A percentile compares a stretch with the other conserved stretches of the same genome.
phyloP scores from a whole-genome alignment of 2,888 invertebrate species.

The Xylota sylvarum region DNA sequence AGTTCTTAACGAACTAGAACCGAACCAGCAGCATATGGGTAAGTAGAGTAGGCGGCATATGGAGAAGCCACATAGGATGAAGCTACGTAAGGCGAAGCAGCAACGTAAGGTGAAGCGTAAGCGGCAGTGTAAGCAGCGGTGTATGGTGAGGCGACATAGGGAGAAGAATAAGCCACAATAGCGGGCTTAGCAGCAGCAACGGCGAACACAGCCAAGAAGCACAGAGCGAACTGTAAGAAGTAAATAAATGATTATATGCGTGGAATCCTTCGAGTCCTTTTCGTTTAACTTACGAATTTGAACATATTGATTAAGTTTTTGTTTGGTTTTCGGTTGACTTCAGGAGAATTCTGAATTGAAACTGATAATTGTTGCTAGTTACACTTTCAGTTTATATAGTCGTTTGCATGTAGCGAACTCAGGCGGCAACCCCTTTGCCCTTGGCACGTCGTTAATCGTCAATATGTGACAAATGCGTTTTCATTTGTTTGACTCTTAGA shows the following conservation, averaged over 20 bases:
- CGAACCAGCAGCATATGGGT: constrained; percentile 64
- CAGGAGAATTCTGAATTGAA: constrained; percentile 15
- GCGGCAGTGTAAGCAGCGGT: constrained; percentile 64
- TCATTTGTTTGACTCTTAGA: no score
- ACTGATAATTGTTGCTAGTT: constrained; percentile 22
- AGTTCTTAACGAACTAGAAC: constrained; percentile 61
- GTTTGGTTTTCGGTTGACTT: constrained; percentile 24
- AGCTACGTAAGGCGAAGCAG: constrained; percentile 73
- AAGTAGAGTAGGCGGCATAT: constrained; percentile 75
- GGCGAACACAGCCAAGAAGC: constrained; percentile 65
- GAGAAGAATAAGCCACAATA: constrained; percentile 59
- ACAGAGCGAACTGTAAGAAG: constrained; percentile 59
- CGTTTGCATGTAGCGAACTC: background rate
- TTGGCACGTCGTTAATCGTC: constrained; percentile 26
- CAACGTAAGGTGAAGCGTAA: constrained; percentile 58
- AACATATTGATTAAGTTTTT: constrained; percentile 52
- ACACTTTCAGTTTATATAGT: constrained; percentile 33
- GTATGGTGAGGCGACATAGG: constrained; percentile 63
- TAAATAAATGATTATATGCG: background rate
- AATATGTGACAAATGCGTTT: no score
- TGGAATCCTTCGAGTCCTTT: background rate
- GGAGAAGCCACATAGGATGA: constrained; percentile 76
- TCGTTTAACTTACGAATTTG: constrained; percentile 58
- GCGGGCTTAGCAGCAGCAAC: constrained; percentile 65
- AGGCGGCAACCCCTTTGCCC: constrained; percentile 3